Conservation (phyloP, 2,888 invertebrate genomes). For the Coecobrya sp. region DNA sequence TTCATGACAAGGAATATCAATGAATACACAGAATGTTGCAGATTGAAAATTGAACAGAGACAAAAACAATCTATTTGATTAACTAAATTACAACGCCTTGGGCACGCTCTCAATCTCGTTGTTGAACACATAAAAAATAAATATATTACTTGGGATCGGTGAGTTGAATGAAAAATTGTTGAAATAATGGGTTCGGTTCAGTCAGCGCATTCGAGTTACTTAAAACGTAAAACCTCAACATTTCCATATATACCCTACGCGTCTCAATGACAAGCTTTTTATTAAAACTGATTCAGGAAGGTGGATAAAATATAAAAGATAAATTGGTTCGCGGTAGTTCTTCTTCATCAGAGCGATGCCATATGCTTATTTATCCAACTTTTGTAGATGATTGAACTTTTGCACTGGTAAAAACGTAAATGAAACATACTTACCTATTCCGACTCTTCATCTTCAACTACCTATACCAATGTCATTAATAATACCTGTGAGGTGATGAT, state of each 20-base stretch:
- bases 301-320: neutral
- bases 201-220: neutral
- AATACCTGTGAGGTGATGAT: slow-evolving; percentile 15
- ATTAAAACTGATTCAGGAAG: slow-evolving; percentile 22
- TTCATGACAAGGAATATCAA: neutral
- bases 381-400: neutral
- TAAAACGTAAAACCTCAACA: slow-evolving; percentile 14
- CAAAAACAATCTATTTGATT: slow-evolving; percentile 38
- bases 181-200: slow-evolving; percentile 49
- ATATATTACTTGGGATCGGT: slow-evolving; percentile 41
- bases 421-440: slow-evolving; percentile 36
- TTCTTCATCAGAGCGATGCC: neutral
- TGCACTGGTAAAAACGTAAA: neutral
- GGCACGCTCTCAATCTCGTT: slow-evolving; percentile 44
- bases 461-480: slow-evolving; percentile 31
- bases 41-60: neutral
- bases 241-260: neutral
- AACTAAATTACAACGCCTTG: slow-evolving; percentile 54
- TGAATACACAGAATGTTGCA: neutral
- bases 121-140: slow-evolving; percentile 31
- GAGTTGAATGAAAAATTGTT: slow-evolving; percentile 33
- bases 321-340: slow-evolving; percentile 11
- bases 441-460: neutral
- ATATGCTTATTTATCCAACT: neutral
- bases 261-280: slow-evolving; percentile 30